Conservation (phyloP, 2,113 vertebrate genomes). For the Pluvianellus socialis region DNA sequence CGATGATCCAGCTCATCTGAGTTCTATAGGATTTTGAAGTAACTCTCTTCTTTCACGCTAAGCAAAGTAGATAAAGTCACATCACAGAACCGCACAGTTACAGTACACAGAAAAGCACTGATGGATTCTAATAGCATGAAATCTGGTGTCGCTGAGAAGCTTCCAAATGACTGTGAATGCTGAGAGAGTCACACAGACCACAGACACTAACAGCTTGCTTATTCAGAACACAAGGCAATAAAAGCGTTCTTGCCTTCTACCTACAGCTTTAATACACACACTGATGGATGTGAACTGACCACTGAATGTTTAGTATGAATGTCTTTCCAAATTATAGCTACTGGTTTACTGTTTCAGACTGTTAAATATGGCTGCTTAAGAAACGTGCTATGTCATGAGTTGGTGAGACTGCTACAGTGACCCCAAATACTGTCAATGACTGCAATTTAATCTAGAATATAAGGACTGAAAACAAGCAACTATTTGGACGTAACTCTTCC, state of each 20-base stretch:
- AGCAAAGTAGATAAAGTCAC: conserved; percentile 9
- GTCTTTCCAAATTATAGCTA: neutral
- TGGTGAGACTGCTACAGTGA: neutral
- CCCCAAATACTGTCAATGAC: neutral
- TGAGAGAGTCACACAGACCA: neutral
- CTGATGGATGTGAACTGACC: neutral
- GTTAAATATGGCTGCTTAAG: neutral
- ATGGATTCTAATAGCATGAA: neutral
- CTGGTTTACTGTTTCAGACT: neutral
- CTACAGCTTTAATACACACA: neutral
- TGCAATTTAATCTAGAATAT: neutral
- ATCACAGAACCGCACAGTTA: neutral
- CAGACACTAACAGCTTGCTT: neutral
- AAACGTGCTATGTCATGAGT: neutral
- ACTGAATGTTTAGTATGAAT: neutral
- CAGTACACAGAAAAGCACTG: neutral
- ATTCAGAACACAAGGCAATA: neutral
- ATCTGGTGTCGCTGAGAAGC: neutral
- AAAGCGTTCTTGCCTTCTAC: neutral
- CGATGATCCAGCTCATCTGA: neutral
- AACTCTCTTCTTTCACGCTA: conserved; percentile 3
- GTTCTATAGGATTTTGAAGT: neutral
- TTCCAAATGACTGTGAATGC: neutral
- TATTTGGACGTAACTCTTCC: neutral
- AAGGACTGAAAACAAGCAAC: neutral